Percentiles rank a stretch among this genome's conserved stretches.
Evolutionary conservation across 2,113 vertebrate genomes (phyloP).

Genomic region (Corythornis vintsioides): DNA sequence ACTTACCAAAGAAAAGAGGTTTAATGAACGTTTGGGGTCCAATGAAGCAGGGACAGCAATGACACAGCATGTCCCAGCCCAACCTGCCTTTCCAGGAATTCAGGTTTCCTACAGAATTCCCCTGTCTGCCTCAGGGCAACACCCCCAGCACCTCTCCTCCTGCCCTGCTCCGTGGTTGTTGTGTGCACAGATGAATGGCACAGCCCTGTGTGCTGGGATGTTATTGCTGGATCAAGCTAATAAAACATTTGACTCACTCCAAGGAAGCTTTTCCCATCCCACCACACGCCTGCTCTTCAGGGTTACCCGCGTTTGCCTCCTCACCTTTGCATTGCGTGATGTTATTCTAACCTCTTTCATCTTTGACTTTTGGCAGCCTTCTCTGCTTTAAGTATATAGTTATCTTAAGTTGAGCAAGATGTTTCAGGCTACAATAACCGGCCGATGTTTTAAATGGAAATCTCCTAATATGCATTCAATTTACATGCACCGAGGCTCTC

Average conservation of each 20-base stretch:
- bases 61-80: neutral
- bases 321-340: constrained; percentile 42
- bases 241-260: constrained; percentile 27
- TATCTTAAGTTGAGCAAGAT: constrained; percentile 70
- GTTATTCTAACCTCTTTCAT: constrained; percentile 70
- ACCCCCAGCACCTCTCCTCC: constrained; percentile 10
- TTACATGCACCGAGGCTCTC: constrained; percentile 49
- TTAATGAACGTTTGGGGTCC: neutral
- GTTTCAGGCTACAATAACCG: constrained; percentile 62
- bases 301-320: constrained; percentile 44
- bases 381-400: constrained; percentile 46
- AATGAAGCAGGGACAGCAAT: neutral
- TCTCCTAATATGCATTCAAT: constrained; percentile 67
- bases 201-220: neutral
- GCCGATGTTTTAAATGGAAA: constrained; percentile 57
- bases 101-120: constrained; percentile 19
- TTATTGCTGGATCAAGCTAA: constrained; percentile 65
- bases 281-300: constrained; percentile 18
- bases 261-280: constrained; percentile 54
- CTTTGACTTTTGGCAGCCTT: constrained; percentile 62
- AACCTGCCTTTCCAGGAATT: constrained; percentile 45
- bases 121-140: constrained; percentile 29
- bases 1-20: constrained; percentile 21
- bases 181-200: constrained; percentile 26
- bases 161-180: neutral